phyloP scores from a whole-genome alignment of 2,888 invertebrate species.

The Ormyrus rosae region DNA sequence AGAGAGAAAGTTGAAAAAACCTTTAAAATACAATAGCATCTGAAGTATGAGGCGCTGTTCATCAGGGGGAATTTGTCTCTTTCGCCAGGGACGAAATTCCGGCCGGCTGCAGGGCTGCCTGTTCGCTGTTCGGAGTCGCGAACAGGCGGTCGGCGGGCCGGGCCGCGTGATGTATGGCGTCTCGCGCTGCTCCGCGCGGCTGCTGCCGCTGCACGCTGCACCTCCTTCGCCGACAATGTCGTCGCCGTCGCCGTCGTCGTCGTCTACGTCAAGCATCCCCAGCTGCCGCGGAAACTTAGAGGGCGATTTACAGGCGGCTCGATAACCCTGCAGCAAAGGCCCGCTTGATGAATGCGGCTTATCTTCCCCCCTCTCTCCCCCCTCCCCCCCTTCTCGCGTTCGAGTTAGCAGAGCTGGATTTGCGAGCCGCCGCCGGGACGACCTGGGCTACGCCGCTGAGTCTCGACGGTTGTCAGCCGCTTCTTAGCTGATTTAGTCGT shows the following conservation, averaged over 20 bases:
- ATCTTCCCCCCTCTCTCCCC: conserved; percentile 13
- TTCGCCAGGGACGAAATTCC: conserved; percentile 11
- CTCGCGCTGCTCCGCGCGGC: not conserved
- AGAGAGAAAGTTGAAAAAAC: not conserved
- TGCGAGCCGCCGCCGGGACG: not conserved
- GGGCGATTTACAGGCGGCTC: conserved; percentile 46
- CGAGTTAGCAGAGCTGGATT: no score
- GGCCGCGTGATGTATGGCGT: conserved; percentile 39
- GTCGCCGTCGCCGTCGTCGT: not conserved
- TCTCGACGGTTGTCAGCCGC: conserved; percentile 21
- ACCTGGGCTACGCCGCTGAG: not conserved
- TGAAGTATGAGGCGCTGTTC: not conserved
- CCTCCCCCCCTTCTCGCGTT: not conserved
- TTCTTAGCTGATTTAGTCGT: conserved; percentile 41
- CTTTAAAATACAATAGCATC: not conserved
- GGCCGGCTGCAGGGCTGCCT: conserved; percentile 9
- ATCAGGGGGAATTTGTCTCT: conserved; percentile 36
- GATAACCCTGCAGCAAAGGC: conserved; percentile 15
- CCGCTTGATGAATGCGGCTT: conserved; percentile 45
- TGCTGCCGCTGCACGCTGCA: not conserved
- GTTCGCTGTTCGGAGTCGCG: conserved; percentile 41
- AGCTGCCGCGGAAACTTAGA: conserved; percentile 49
- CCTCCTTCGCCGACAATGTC: not conserved
- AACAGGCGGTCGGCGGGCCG: conserved; percentile 21
- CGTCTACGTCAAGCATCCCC: conserved; percentile 35